Conservation (phyloP, 2,113 vertebrate genomes). For the Aspidoscelis tigris region DNA sequence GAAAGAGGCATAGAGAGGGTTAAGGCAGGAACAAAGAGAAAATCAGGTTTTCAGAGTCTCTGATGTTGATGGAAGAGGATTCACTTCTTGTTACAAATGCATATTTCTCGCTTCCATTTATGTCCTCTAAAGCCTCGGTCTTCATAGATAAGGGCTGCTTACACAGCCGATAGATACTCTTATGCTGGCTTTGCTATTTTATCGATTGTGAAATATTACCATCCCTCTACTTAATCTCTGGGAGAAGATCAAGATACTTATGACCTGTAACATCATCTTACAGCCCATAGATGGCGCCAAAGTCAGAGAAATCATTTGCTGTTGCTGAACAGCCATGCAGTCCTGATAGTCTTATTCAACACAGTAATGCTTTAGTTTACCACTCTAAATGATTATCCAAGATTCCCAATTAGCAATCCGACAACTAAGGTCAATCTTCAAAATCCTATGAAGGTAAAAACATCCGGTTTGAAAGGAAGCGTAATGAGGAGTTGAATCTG, state of each 20-base stretch:
- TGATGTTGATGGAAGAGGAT: background rate
- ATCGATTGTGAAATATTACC: background rate
- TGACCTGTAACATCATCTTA: background rate
- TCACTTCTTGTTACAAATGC: background rate
- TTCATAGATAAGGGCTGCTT: background rate
- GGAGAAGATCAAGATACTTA: background rate
- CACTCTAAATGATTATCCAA: fast-evolving
- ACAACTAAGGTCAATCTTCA: background rate
- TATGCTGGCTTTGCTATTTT: background rate
- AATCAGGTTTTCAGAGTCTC: background rate
- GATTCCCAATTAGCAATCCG: conserved; percentile 28
- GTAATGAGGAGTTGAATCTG: background rate
- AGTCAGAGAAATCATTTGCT: conserved; percentile 6
- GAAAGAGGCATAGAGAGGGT: background rate
- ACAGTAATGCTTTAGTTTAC: conserved; percentile 29
- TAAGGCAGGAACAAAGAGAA: background rate
- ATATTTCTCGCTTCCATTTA: background rate
- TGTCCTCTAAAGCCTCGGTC: background rate
- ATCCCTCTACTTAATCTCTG: background rate
- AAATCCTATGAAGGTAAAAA: conserved; percentile 27
- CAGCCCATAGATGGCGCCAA: conserved; percentile 61
- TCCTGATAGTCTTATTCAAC: fast-evolving
- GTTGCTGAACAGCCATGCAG: fast-evolving
- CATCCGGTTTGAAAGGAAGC: conserved; percentile 9
- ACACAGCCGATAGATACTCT: background rate